phyloP scores from a whole-genome alignment of 2,797 vertebrate genomes.

The Sparidentex hasta region DNA sequence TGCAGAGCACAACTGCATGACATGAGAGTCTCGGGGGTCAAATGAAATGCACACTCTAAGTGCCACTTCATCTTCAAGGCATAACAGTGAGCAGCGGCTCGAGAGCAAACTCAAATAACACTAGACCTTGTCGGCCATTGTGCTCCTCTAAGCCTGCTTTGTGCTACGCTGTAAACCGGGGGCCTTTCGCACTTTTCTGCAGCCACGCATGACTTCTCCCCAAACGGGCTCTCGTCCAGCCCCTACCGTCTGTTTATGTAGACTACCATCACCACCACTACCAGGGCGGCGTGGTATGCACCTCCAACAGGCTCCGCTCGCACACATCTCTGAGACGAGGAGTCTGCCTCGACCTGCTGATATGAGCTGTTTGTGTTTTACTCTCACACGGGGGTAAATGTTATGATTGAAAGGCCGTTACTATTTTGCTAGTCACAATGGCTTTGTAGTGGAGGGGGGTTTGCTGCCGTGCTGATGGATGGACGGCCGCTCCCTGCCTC shows the following conservation, averaged over 20 bases:
- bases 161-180: conserved; percentile 52
- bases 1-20: conserved; percentile 65
- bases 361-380: conserved; percentile 77
- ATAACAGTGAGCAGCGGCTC: conserved; percentile 66
- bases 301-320: conserved; percentile 56
- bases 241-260: conserved; percentile 71
- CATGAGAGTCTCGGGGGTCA: conserved; percentile 75
- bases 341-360: conserved; percentile 82
- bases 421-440: conserved; percentile 85
- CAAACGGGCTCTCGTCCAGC: conserved; percentile 67
- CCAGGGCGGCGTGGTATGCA: conserved; percentile 72
- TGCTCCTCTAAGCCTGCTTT: conserved; percentile 49
- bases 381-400: conserved; percentile 78
- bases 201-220: conserved; percentile 71
- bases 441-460: conserved; percentile 80
- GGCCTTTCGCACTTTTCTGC: conserved; percentile 61
- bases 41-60: conserved; percentile 76
- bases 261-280: conserved; percentile 69
- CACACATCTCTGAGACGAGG: conserved; percentile 61
- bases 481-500: conserved; percentile 79
- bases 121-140: conserved; percentile 51
- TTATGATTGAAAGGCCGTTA: conserved; percentile 86
- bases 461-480: conserved; percentile 80
- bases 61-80: conserved; percentile 80
- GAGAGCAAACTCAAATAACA: conserved; percentile 61